A percentile compares a stretch with the other conserved stretches of the same genome.
phyloP scores from a whole-genome alignment of 2,888 invertebrate genomes.

The Pterostichus madidus region DNA sequence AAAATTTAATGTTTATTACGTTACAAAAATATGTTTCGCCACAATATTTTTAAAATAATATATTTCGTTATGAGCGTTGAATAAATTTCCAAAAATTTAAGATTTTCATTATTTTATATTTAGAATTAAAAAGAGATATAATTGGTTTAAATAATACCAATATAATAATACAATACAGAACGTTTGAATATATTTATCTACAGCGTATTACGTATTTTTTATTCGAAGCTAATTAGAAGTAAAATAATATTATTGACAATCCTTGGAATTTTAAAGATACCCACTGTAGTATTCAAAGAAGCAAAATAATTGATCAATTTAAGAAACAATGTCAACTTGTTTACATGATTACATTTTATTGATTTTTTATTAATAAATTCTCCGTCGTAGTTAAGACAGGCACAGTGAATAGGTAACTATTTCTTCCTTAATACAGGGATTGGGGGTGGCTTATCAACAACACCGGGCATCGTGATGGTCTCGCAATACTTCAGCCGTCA shows the following conservation, averaged over 20 bases:
- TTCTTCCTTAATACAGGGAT: conserved; percentile 79
- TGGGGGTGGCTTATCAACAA: conserved; percentile 88
- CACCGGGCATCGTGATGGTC: conserved; percentile 89
- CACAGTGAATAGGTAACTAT: conserved; percentile 16
- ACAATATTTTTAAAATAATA: no score
- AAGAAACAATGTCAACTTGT: background rate
- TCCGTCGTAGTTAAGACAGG: background rate
- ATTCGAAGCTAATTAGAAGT: no score
- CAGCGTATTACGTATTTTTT: no score
- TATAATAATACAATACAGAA: no score
- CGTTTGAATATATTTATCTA: no score
- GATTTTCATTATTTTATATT: no score
- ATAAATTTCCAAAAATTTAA: no score
- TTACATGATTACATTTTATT: conserved; percentile 6
- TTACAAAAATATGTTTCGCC: no score
- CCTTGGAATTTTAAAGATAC: no score
- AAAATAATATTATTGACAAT: background rate
- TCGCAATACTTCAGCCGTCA: conserved; percentile 90
- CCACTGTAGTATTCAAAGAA: background rate
- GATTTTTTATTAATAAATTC: background rate
- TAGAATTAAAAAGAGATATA: no score
- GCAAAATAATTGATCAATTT: conserved; percentile 10
- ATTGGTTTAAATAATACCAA: no score
- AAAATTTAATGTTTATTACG: background rate
- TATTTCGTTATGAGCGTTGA: no score